phyloP scores from a whole-genome alignment of 2,113 vertebrate species.

The Pitta sordida region DNA sequence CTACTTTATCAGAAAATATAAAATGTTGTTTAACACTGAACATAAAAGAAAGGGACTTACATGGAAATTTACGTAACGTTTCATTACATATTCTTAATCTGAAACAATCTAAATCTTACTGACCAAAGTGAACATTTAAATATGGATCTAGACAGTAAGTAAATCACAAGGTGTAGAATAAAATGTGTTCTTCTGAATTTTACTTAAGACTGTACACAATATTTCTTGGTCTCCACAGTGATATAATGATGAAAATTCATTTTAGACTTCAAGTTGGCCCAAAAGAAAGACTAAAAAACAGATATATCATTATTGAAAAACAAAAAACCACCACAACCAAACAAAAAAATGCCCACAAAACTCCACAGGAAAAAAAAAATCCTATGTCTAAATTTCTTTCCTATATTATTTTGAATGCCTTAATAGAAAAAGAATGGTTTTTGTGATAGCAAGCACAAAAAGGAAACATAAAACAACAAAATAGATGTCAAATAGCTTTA shows the following conservation, averaged over 20 bases:
- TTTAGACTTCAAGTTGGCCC: background rate
- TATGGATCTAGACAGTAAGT: background rate
- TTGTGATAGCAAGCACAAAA: too few species aligned
- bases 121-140: background rate
- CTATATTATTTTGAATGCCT: background rate
- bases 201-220: background rate
- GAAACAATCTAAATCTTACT: background rate
- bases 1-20: background rate
- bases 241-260: background rate
- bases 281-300: background rate
- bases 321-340: background rate
- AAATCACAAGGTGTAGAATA: background rate
- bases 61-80: constrained; percentile 13
- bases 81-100: background rate
- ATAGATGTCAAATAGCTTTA: background rate
- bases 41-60: background rate
- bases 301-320: background rate
- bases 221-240: background rate
- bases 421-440: background rate
- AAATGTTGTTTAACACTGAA: background rate
- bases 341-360: background rate
- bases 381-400: background rate
- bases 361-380: background rate
- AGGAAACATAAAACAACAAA: background rate
- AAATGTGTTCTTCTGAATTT: background rate